Evolutionary conservation across 2,797 vertebrate species (phyloP).

Genomic region (Falco novaeseelandiae): DNA sequence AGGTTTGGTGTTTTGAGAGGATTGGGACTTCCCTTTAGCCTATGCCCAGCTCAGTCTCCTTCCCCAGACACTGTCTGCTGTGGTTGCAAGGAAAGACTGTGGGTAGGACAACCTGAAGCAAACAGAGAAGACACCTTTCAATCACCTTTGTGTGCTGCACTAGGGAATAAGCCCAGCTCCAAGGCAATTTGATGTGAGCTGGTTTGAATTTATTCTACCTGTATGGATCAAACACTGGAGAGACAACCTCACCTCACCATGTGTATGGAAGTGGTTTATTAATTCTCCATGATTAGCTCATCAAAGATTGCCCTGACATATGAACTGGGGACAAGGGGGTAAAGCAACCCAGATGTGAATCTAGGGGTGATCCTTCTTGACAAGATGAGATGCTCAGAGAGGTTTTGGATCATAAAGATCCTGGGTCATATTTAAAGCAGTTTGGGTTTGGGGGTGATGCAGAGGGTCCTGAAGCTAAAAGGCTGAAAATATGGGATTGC

Average conservation of each 20-base stretch:
- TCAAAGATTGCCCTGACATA: background rate
- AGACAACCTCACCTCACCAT: background rate
- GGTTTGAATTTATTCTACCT: background rate
- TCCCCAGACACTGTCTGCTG: background rate
- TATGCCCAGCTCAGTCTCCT: background rate
- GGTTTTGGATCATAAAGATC: background rate
- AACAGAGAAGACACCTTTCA: background rate
- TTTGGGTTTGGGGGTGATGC: background rate
- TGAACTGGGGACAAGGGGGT: fast-evolving
- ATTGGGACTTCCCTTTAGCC: background rate
- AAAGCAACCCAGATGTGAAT: background rate
- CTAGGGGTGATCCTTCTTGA: background rate
- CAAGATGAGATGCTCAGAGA: background rate
- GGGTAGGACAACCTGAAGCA: background rate
- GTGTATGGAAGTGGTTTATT: background rate
- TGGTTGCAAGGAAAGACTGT: background rate
- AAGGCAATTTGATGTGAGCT: background rate
- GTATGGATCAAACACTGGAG: background rate
- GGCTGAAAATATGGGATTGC: background rate
- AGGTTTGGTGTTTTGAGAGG: background rate
- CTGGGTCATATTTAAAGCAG: background rate
- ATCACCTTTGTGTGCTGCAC: background rate
- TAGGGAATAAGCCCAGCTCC: background rate
- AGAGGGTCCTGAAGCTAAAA: background rate
- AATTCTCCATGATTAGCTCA: background rate